Base-by-base conservation (phyloP, 2,113 vertebrate genomes). In the Phrynosoma platyrhinos region DNA sequence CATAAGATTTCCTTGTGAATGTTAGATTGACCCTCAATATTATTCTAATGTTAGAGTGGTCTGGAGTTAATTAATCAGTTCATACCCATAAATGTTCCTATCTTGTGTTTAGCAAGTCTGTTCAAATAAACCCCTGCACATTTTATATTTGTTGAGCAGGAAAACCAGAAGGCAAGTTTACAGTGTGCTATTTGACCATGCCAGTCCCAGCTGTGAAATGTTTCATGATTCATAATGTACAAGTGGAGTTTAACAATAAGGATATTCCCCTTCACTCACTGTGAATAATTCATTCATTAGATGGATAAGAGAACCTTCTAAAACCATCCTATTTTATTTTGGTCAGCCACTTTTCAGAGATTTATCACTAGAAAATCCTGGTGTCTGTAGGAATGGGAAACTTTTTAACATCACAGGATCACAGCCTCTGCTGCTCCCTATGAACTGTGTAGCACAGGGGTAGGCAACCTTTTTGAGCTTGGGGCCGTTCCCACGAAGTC, bases 1-100 rank as follows among this genome's bases (percentile, higher is more conserved):
- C 74, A 84, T 8, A 32, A 13, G 91, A 91, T 83, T 47, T 86
- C 23, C 80, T 87, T 62, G n/a, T 86, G 89, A 84, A 64, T 62
- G 1, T 58, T n/a, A 83, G 30, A 90, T 87, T 91, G 86, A 88
- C 79, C 62, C 72, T 87, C 92, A 14, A 1, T 92, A 85, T 71
- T 92, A 85, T 90, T 94, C 92, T 94, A 95, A 94, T 82, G 90
- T 91, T 58, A 79, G 53, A 92, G 40, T 62, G 21, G 30, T 90
- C 91, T 89, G n/a, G 87, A 87, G 82, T 93, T 84, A 94, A 94
- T 90, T 91, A 88, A 90, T 82, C 21, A 91, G 91, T 93, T 92
- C 90, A 53, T 93, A 52, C 74, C 87, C 71, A 88, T 72, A 91
- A 90, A 92, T 69, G 80, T 89, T 90, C 85, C 90, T 92, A 81